phyloP scores from a whole-genome alignment of 2,888 invertebrate species.

The Schizaphis graminum region DNA sequence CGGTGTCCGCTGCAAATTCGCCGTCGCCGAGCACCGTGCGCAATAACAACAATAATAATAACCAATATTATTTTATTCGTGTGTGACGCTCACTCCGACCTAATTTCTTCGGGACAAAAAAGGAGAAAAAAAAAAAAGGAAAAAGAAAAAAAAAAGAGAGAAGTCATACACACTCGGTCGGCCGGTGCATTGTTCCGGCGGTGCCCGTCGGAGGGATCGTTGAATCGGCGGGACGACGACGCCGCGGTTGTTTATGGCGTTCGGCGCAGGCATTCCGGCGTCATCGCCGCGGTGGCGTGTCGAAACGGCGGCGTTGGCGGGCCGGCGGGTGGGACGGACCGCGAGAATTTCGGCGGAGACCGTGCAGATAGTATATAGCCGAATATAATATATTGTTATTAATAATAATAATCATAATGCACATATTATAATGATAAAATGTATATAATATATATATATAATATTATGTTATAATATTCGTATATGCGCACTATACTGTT shows the following conservation, averaged over 20 bases:
- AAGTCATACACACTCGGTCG: neutral
- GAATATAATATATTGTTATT: constrained; percentile 7
- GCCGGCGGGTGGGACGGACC: neutral
- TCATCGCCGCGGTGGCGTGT: constrained; percentile 42
- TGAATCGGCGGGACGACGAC: neutral
- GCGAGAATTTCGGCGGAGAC: constrained; percentile 15
- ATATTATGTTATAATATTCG: neutral
- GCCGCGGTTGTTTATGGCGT: constrained; percentile 44
- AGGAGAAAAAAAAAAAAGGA: neutral
- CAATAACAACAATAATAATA: neutral
- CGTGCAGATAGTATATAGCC: neutral
- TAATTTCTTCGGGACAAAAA: constrained; percentile 3
- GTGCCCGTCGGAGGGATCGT: neutral
- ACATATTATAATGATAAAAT: neutral
- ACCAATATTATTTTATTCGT: neutral
- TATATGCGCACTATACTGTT: neutral
- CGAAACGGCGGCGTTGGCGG: constrained; percentile 2
- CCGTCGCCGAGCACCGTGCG: neutral
- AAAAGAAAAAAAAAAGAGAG: neutral
- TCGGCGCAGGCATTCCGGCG: neutral
- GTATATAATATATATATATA: neutral
- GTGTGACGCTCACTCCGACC: neutral
- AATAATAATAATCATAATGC: neutral
- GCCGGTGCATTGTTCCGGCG: neutral
- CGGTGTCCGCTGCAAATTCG: neutral